A percentile compares a stretch with the other conserved stretches of the same genome.
Conservation (phyloP, 2,888 invertebrate genomes). For the Conomelus anceps region DNA sequence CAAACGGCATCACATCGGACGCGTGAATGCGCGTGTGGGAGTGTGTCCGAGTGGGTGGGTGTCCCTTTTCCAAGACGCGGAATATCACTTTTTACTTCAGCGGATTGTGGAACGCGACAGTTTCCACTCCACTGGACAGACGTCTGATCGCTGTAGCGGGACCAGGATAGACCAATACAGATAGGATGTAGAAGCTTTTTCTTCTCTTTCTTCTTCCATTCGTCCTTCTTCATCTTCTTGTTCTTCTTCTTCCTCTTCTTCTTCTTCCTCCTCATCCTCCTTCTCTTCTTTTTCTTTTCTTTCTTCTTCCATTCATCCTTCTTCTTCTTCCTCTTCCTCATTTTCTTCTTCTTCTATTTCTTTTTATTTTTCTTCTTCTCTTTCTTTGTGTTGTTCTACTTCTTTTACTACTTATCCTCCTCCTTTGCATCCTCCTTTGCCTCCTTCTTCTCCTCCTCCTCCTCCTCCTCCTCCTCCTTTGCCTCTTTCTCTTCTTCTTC, state of each 20-base stretch:
- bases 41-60: background rate
- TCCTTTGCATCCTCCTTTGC: background rate
- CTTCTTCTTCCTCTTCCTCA: background rate
- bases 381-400: background rate
- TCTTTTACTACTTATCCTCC: background rate
- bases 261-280: no score
- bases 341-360: slow-evolving; percentile 17
- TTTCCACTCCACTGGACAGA: background rate
- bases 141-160: background rate
- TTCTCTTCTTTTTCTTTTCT: no score
- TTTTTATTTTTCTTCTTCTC: slow-evolving; percentile 1
- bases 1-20: background rate
- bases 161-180: no score
- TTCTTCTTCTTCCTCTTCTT: no score
- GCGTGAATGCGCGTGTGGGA: background rate
- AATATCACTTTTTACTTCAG: background rate
- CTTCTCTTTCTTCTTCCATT: no score
- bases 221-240: no score
- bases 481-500: slow-evolving; percentile 32
- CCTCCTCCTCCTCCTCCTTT: background rate
- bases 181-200: no score
- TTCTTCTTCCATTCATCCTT: no score
- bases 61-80: background rate
- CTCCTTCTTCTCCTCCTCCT: background rate
- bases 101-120: background rate